These are phyloP conservation scores for Clostera curtula DNA, from an alignment of 2,888 invertebrate species.

Conservation along the genomic window DNA sequence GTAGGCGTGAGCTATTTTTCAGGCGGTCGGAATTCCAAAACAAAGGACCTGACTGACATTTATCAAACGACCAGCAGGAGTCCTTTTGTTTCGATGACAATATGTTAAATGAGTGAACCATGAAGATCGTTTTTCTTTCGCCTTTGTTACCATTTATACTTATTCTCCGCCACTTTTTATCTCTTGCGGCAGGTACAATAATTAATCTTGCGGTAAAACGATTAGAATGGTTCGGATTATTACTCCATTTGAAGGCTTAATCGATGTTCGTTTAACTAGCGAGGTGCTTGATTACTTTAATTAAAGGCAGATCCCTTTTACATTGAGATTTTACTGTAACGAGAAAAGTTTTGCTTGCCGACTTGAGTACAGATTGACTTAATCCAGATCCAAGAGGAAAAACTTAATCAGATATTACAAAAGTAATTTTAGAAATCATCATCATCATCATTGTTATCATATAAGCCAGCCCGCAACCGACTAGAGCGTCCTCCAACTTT, in stretches of 20 bases:
- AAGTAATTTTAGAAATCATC: too few relatives aligned
- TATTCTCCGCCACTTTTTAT: not conserved
- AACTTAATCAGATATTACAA: too few relatives aligned
- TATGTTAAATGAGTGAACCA: constrained; percentile 12
- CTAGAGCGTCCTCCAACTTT: too few relatives aligned
- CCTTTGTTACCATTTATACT: constrained; percentile 2
- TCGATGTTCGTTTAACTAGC: constrained; percentile 8
- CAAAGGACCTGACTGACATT: constrained; percentile 19
- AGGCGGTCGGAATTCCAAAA: constrained; percentile 17
- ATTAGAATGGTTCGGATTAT: constrained; percentile 1
- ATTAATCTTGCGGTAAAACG: not conserved
- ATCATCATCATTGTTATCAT: too few relatives aligned
- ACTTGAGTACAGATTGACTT: constrained; percentile 10
- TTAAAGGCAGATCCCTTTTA: constrained; percentile 19
- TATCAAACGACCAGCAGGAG: constrained; percentile 16
- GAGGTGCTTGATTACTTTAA: constrained; percentile 18
- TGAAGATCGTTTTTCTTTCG: constrained; percentile 12
- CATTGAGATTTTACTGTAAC: constrained; percentile 30
- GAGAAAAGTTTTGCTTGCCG: constrained; percentile 21
- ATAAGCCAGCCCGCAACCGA: too few relatives aligned
- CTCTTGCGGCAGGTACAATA: not conserved
- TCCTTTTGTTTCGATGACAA: constrained; percentile 20
- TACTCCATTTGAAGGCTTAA: not conserved
- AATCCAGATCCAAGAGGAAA: too few relatives aligned
- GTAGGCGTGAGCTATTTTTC: constrained; percentile 19